Conservation (phyloP, 2,888 invertebrate species). For the Megastigmus dorsalis region DNA sequence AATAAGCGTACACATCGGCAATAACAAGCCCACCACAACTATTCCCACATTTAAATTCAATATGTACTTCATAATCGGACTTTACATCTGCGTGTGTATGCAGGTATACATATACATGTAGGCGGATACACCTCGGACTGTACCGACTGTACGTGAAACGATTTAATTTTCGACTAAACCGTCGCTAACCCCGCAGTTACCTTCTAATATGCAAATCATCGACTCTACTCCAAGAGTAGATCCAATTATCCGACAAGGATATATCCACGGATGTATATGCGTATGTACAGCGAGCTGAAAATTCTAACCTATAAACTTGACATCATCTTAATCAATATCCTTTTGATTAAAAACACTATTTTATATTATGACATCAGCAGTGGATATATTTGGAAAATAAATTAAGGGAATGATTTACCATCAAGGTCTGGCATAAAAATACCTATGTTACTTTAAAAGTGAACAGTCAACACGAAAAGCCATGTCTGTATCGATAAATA, state of each 20-base stretch:
- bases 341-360: neutral
- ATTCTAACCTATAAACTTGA: no score
- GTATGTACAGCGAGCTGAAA: neutral
- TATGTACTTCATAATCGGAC: no score
- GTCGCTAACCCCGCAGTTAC: slow-evolving; percentile 25
- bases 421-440: neutral
- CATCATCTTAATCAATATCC: neutral
- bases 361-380: neutral
- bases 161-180: slow-evolving; percentile 38
- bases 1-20: no score
- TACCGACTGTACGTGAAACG: no score
- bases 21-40: no score
- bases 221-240: slow-evolving; percentile 9
- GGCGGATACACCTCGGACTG: no score
- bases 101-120: no score
- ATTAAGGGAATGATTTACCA: neutral
- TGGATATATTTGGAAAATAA: neutral
- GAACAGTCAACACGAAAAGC: no score
- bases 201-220: slow-evolving; percentile 37
- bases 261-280: neutral
- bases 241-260: slow-evolving; percentile 5
- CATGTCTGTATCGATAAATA: no score
- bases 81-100: no score
- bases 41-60: no score
- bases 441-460: no score